phyloP scores from a whole-genome alignment of 92 coral and sea anemone species.

The Siderastrea siderea region DNA sequence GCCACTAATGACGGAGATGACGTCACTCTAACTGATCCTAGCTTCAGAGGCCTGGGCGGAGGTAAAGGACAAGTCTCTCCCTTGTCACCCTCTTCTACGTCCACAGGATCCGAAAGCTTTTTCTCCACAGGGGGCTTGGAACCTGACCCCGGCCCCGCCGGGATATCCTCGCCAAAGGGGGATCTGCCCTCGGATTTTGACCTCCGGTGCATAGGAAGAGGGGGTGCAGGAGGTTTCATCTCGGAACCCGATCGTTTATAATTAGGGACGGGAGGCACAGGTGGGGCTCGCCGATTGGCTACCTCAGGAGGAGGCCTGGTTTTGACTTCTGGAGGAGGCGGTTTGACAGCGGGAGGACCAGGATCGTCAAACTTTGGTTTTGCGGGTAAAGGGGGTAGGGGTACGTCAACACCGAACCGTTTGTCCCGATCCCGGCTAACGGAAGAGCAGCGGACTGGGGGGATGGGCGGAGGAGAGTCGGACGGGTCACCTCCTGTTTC shows the following conservation, averaged over 20 bases:
- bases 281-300: slow-evolving; percentile 58
- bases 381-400: slow-evolving; percentile 46
- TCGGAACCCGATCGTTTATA: slow-evolving; percentile 53
- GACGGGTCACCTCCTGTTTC: slow-evolving; percentile 20
- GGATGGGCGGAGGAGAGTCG: slow-evolving; percentile 92
- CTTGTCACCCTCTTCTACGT: slow-evolving; percentile 19
- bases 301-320: slow-evolving; percentile 40
- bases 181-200: slow-evolving; percentile 84
- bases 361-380: slow-evolving; percentile 59
- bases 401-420: slow-evolving; percentile 32
- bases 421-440: slow-evolving; percentile 84
- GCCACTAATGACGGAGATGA: slow-evolving; percentile 34
- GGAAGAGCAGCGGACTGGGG: slow-evolving; percentile 93
- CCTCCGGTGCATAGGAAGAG: slow-evolving; percentile 83
- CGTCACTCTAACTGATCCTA: slow-evolving; percentile 8
- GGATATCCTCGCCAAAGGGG: slow-evolving; percentile 75
- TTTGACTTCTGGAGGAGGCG: slow-evolving; percentile 59
- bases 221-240: slow-evolving; percentile 70
- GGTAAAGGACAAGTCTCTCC: slow-evolving; percentile 53
- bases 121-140: slow-evolving; percentile 36
- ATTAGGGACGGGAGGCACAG: slow-evolving; percentile 72
- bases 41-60: slow-evolving; percentile 70
- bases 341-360: slow-evolving; percentile 41
- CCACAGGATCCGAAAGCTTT: slow-evolving; percentile 59
- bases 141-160: slow-evolving; percentile 8